These are phyloP conservation scores for Microtus richardsoni DNA, from an alignment of 2,113 vertebrate genomes.

Conservation along the genomic window DNA sequence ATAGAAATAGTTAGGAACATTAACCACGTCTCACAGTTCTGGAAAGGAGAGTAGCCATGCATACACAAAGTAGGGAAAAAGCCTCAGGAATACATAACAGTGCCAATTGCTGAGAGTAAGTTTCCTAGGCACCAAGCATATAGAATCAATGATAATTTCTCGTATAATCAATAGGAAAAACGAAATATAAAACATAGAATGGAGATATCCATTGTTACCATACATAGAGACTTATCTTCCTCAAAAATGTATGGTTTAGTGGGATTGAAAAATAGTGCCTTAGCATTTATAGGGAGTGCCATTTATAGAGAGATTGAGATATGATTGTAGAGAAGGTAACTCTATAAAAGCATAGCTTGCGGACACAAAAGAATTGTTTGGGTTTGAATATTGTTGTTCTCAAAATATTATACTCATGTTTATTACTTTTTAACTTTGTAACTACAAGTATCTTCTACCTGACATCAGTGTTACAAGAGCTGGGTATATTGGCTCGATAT, in stretches of 20 bases:
- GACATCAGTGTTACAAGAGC: too few species aligned
- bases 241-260: background rate
- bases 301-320: background rate
- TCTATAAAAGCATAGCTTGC: background rate
- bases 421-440: background rate
- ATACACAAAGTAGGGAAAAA: too few species aligned
- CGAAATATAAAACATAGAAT: background rate
- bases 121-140: background rate
- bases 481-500: background rate
- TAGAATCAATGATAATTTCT: background rate
- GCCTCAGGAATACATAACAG: too few species aligned
- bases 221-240: background rate
- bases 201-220: background rate
- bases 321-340: background rate
- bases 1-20: background rate
- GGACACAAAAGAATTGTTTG: background rate
- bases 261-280: background rate
- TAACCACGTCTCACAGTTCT: background rate
- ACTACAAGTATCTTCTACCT: background rate
- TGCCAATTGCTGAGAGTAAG: fast-evolving
- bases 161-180: background rate
- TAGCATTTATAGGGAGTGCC: background rate
- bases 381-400: background rate
- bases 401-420: background rate
- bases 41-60: background rate